Evolutionary conservation across 2,113 vertebrate species (phyloP), one percentile per base, ranked within the genome.

Genomic region (Lutjanus erythropterus): DNA sequence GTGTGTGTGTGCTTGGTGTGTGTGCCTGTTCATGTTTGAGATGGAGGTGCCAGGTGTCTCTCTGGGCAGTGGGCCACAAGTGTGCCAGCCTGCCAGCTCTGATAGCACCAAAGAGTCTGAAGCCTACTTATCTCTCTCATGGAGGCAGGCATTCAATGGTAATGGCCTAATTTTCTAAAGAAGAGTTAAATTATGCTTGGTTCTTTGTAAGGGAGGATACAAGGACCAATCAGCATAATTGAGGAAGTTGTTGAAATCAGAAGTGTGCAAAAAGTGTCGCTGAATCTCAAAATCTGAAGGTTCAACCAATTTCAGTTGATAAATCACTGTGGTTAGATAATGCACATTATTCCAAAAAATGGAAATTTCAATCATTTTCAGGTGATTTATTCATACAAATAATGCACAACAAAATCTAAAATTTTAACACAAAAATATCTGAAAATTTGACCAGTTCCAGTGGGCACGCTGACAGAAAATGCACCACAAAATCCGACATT

Each of bases 41-140:
- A 44, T 42, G 29, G 47, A 82, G 77, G 62, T 71, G 71, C 77
- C 87, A 90, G 89, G 91, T 93, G 88, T 86, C 86, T 67, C 25
- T 86, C 71, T 0, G 44, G 91, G 91, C 88, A 76, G 52, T 29
- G 35, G 70, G 85, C 84, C 90, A 91, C 77, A 72, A 87, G 70
- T 44, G 62, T 69, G 62, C 64, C 64, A 4, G 37, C 6, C 79
- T 72, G 85, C 83, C 74, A 85, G 77, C 75, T 84, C 61, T 49
- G 71, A 80, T 81, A 59, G 50, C 62, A 78, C 49, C 42, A 84
- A 69, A 81, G 58, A 70, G 53, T 78, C 44, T 62, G 53, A 67
- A 84, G 73, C 78, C 84, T 78, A 64, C 80, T 89, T 62, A 62
- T 86, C 78, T 76, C 60, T 44, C 52, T 71, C 44, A 64, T 75